phyloP scores from a whole-genome alignment of 2,888 invertebrate genomes.

The Mesochorus sp. region DNA sequence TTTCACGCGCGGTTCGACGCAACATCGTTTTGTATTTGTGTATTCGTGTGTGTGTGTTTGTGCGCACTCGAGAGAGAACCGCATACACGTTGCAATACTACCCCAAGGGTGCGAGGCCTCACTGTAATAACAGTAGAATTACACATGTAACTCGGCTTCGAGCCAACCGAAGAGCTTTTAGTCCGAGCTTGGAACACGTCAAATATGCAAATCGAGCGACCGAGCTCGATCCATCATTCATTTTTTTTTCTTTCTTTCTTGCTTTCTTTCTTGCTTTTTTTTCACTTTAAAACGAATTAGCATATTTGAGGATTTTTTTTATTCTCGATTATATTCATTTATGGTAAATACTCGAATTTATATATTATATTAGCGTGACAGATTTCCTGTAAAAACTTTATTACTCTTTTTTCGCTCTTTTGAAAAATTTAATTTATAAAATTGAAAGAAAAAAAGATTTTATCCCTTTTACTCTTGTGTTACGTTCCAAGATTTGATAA shows the following conservation, averaged over 20 bases:
- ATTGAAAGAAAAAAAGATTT: no score
- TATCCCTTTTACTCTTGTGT: no score
- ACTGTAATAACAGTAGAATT: constrained; percentile 1
- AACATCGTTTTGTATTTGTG: constrained; percentile 13
- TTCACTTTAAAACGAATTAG: no score
- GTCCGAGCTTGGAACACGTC: neutral
- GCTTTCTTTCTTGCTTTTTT: constrained; percentile 58
- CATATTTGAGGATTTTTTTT: no score
- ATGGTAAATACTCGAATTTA: no score
- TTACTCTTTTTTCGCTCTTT: no score
- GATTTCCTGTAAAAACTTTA: no score
- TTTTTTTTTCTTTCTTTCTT: constrained; percentile 28
- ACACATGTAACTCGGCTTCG: neutral
- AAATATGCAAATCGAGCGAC: constrained; percentile 34
- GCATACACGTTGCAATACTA: neutral
- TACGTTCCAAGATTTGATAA: no score
- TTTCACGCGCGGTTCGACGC: constrained; percentile 37
- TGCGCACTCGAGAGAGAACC: neutral
- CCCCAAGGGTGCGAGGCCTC: neutral
- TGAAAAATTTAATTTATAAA: no score
- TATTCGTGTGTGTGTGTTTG: no score
- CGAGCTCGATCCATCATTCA: constrained; percentile 33
- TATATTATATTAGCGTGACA: no score
- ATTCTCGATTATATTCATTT: no score
- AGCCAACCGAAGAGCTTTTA: neutral